Evolutionary conservation across 2,888 invertebrate genomes (phyloP).

Genomic region (Cetonia aurata): DNA sequence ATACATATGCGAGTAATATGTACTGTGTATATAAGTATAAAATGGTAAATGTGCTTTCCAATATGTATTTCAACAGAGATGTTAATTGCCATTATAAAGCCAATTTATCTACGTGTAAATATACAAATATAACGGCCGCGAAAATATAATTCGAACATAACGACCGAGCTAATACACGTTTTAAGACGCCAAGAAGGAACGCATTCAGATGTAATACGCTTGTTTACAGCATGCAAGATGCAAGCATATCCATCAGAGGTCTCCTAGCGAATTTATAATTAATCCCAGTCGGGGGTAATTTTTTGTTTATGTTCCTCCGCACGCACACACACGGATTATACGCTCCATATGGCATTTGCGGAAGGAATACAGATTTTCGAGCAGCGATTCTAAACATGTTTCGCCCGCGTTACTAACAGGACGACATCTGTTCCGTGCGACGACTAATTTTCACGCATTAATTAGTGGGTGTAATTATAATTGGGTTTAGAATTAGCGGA

Average conservation of each 20-base stretch:
- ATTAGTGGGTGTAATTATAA: slow-evolving; percentile 9
- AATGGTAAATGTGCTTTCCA: slow-evolving; percentile 17
- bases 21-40: slow-evolving; percentile 13
- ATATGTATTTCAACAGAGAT: slow-evolving; percentile 33
- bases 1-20: neutral
- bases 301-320: slow-evolving; percentile 32
- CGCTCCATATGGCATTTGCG: slow-evolving; percentile 40
- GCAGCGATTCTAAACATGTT: slow-evolving; percentile 37
- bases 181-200: no score
- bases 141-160: slow-evolving; percentile 16
- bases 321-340: slow-evolving; percentile 33
- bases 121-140: slow-evolving; percentile 35
- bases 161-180: no score
- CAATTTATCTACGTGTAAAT: slow-evolving; percentile 39
- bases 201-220: neutral
- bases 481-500: neutral
- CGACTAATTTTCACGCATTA: slow-evolving; percentile 1
- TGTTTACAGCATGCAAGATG: slow-evolving; percentile 23
- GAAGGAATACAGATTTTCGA: slow-evolving; percentile 35
- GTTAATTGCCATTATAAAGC: slow-evolving; percentile 38
- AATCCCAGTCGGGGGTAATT: slow-evolving; percentile 37
- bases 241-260: slow-evolving; percentile 25
- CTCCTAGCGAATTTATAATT: slow-evolving; percentile 39
- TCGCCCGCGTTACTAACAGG: neutral
- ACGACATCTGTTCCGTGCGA: neutral